These are phyloP conservation scores for Andrena marginata DNA, from an alignment of 2,888 invertebrate genomes.

Conservation along the genomic window DNA sequence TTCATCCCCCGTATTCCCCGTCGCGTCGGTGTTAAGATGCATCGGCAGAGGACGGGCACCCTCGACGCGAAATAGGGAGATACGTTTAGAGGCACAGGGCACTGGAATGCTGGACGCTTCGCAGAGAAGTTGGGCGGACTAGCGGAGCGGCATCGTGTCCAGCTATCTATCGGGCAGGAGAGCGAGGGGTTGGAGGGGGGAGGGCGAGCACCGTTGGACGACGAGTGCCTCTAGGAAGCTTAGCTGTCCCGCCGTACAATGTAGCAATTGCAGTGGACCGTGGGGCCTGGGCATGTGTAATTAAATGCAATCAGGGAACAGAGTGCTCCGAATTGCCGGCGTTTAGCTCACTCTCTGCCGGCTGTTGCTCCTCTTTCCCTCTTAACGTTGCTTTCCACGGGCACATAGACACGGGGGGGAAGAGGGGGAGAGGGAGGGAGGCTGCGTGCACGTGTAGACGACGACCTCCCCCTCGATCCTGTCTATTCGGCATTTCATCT, in stretches of 20 bases:
- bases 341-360: conserved; percentile 75
- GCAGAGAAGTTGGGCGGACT: conserved; percentile 47
- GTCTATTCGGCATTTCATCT: conserved; percentile 69
- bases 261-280: conserved; percentile 79
- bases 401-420: conserved; percentile 23
- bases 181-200: no score
- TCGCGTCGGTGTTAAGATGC: background rate
- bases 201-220: conserved; percentile 46
- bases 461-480: conserved; percentile 36
- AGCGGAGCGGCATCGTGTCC: conserved; percentile 37
- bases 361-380: conserved; percentile 58
- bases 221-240: conserved; percentile 68
- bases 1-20: background rate
- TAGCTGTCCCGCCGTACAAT: conserved; percentile 76
- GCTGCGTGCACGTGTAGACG: conserved; percentile 43
- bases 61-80: conserved; percentile 23
- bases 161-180: conserved; percentile 63
- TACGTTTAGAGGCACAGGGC: conserved; percentile 31
- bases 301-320: conserved; percentile 84
- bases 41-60: background rate
- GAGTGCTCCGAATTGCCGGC: conserved; percentile 82
- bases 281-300: conserved; percentile 80
- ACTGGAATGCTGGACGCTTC: conserved; percentile 28
- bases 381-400: conserved; percentile 53
- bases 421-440: background rate